These are phyloP conservation scores for Apodemia duryi DNA, from an alignment of 2,888 invertebrate species.

Conservation along the genomic window DNA sequence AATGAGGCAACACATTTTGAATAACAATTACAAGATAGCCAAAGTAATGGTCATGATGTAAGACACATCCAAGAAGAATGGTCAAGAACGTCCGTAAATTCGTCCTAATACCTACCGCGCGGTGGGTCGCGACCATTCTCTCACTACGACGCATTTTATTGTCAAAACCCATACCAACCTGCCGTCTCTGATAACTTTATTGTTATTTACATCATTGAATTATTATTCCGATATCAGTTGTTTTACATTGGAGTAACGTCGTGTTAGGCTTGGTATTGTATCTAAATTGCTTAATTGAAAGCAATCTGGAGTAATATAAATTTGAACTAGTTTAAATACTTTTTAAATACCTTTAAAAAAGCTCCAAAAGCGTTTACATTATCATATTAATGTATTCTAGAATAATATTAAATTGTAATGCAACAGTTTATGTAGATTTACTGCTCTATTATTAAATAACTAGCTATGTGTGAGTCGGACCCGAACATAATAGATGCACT, in stretches of 20 bases:
- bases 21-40: not conserved
- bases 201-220: constrained; percentile 76
- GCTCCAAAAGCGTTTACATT: not conserved
- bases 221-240: constrained; percentile 73
- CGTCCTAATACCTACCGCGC: constrained; percentile 53
- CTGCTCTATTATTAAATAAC: no score
- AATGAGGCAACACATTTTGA: constrained; percentile 12
- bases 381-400: not conserved
- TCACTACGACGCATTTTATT: constrained; percentile 68
- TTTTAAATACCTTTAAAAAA: constrained; percentile 15
- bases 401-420: not conserved
- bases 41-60: not conserved
- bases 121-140: constrained; percentile 50
- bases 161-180: constrained; percentile 71
- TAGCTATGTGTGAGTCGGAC: no score
- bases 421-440: no score
- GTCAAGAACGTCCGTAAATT: constrained; percentile 56
- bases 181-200: constrained; percentile 73
- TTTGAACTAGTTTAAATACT: constrained; percentile 9
- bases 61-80: constrained; percentile 1
- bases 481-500: no score
- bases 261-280: constrained; percentile 62
- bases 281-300: constrained; percentile 80
- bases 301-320: constrained; percentile 26
- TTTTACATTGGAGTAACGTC: constrained; percentile 72